Conservation (phyloP, 2,113 vertebrate species). For the Melanerpes aurifrons region DNA sequence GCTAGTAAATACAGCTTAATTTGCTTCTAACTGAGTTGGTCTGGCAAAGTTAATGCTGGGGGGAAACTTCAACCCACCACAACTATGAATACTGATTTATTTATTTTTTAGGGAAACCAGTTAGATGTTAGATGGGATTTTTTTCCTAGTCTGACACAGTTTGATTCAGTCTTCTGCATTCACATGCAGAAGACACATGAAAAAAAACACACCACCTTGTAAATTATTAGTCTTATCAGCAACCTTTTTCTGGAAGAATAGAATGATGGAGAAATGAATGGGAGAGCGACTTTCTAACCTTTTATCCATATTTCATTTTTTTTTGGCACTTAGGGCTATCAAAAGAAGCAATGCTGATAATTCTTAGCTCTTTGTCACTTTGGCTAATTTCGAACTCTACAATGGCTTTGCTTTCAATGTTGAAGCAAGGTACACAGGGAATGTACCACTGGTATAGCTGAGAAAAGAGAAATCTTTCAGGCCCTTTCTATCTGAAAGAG, state of each 20-base stretch:
- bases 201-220: rapidly evolving
- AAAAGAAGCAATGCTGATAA: not conserved
- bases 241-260: not conserved
- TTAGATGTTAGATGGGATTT: not conserved
- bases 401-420: not conserved
- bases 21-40: too few species aligned
- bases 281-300: not conserved
- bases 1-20: too few species aligned
- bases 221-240: not conserved
- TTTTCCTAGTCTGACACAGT: not conserved
- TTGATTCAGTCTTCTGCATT: not conserved
- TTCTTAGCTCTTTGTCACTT: not conserved
- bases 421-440: not conserved
- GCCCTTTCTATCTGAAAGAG: not conserved
- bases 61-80: too few species aligned
- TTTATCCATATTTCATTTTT: not conserved
- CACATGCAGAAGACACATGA: not conserved
- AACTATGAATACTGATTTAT: not conserved
- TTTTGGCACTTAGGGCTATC: not conserved
- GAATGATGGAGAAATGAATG: not conserved
- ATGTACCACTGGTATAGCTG: not conserved
- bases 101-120: not conserved
- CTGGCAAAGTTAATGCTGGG: too few species aligned
- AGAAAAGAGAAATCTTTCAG: not conserved
- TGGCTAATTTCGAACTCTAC: not conserved